Percentiles rank a stretch among this genome's conserved stretches.
These are phyloP conservation scores for Drosophila lacteicornis DNA, from an alignment of 1,140 invertebrate species.

Conservation along the genomic window DNA sequence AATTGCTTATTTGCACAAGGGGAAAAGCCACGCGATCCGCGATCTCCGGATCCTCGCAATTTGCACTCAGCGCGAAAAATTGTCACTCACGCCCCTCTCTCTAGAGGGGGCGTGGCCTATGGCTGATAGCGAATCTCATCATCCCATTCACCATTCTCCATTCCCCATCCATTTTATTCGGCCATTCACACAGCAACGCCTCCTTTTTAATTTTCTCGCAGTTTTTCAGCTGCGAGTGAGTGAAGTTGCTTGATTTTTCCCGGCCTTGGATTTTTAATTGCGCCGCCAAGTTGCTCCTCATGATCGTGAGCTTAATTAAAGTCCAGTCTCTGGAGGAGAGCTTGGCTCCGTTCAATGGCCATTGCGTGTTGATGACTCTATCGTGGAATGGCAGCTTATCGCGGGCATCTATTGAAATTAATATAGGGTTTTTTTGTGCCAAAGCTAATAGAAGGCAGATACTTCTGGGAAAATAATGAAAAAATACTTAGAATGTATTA, in stretches of 20 bases:
- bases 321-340: conserved; percentile 18
- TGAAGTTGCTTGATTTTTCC: conserved; percentile 46
- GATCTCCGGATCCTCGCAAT: conserved; percentile 38
- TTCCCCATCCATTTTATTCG: conserved; percentile 9
- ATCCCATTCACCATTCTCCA: not conserved
- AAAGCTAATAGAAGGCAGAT: not conserved
- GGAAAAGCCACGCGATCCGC: conserved; percentile 24
- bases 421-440: conserved; percentile 22
- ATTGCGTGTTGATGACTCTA: conserved; percentile 58
- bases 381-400: conserved; percentile 23
- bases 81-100: conserved; percentile 67
- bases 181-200: conserved; percentile 64
- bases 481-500: not conserved
- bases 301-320: conserved; percentile 73
- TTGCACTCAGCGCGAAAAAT: conserved; percentile 79
- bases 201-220: conserved; percentile 27
- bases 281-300: conserved; percentile 31
- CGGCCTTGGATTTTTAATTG: conserved; percentile 45
- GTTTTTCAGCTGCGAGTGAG: conserved; percentile 28
- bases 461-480: not conserved
- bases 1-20: conserved; percentile 79
- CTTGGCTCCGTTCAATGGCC: conserved; percentile 3
- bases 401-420: conserved; percentile 21
- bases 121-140: conserved; percentile 58
- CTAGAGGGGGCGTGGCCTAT: conserved; percentile 34